Evolutionary conservation across 2,888 invertebrate species (phyloP).

Genomic region (Caenorhabditis becei): DNA sequence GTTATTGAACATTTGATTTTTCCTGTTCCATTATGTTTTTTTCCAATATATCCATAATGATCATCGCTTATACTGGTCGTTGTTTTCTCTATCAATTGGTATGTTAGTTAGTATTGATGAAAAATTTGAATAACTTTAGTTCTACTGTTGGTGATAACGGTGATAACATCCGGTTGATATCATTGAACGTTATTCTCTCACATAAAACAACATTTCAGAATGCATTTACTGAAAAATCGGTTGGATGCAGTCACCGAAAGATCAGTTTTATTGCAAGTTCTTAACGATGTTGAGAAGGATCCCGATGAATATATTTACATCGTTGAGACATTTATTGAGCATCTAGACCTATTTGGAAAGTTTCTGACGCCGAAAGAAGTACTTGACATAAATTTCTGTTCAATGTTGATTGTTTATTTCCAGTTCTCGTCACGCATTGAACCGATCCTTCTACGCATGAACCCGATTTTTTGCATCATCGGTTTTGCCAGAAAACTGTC

Average conservation of each 20-base stretch:
- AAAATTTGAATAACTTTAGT: too few relatives aligned
- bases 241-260: slow-evolving; percentile 22
- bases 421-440: slow-evolving; percentile 19
- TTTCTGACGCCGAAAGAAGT: slow-evolving; percentile 40
- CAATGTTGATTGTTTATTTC: background rate
- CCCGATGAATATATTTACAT: slow-evolving; percentile 10
- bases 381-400: background rate
- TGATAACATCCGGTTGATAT: background rate
- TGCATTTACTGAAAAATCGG: slow-evolving; percentile 17
- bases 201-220: too few relatives aligned
- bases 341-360: slow-evolving; percentile 32
- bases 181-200: too few relatives aligned
- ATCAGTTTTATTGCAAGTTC: slow-evolving; percentile 34
- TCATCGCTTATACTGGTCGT: background rate
- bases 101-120: background rate
- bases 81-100: background rate
- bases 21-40: background rate
- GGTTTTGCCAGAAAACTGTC: slow-evolving; percentile 10
- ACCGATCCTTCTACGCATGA: slow-evolving; percentile 12
- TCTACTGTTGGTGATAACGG: too few relatives aligned
- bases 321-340: slow-evolving; percentile 9
- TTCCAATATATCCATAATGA: background rate
- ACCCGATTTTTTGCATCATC: slow-evolving; percentile 11
- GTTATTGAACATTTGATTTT: background rate
- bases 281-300: slow-evolving; percentile 29